Evolutionary conservation across 2,113 vertebrate species (phyloP).

Genomic region (Ammospiza caudacuta): DNA sequence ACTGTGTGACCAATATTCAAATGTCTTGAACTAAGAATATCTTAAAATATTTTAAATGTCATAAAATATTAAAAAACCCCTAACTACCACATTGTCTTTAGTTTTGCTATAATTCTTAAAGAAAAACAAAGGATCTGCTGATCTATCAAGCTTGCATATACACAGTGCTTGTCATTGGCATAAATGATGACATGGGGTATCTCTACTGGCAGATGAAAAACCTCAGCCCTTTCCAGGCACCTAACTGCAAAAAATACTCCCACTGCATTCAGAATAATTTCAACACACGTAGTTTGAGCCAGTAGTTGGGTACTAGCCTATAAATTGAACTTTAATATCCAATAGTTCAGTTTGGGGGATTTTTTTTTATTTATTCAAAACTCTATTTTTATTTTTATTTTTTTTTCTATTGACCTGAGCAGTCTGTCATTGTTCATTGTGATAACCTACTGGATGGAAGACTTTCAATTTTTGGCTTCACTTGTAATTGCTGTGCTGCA

Average conservation of each 20-base stretch:
- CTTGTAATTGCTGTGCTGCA: neutral
- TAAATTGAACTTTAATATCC: neutral
- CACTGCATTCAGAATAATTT: neutral
- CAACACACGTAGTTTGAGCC: neutral
- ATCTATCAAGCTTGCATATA: neutral
- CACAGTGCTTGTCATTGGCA: neutral
- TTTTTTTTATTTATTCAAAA: neutral
- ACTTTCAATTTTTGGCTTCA: neutral
- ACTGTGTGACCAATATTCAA: neutral
- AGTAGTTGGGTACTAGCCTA: neutral
- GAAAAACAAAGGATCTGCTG: neutral
- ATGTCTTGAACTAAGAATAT: neutral
- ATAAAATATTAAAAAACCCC: fast-evolving
- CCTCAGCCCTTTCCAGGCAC: neutral
- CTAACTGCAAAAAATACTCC: neutral
- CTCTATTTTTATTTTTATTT: neutral
- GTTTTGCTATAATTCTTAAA: neutral
- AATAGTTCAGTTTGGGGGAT: fast-evolving
- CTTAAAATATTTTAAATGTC: neutral
- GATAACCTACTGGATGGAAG: neutral
- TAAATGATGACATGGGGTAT: neutral
- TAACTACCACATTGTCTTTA: neutral
- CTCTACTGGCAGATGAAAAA: neutral
- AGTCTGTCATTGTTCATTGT: neutral
- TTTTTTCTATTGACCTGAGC: neutral